Percentiles rank a stretch among this genome's conserved stretches.
These are phyloP conservation scores for Peromyscus leucopus DNA, from an alignment of 2,113 vertebrate species.

Conservation along the genomic window DNA sequence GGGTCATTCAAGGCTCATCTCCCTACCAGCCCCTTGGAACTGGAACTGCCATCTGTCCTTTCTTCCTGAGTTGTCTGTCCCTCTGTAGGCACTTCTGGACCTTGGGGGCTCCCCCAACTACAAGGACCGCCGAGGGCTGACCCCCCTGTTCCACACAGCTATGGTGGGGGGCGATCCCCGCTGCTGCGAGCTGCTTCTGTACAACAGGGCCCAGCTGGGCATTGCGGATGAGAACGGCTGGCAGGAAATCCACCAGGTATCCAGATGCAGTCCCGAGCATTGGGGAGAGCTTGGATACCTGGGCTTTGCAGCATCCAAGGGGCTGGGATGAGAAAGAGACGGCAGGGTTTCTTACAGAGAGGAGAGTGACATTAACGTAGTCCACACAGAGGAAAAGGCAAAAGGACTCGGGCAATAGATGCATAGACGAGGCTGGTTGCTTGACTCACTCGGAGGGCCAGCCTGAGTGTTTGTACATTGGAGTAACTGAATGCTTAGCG, in stretches of 20 bases:
- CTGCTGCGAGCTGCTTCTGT: conserved; percentile 95
- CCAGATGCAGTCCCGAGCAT: background rate
- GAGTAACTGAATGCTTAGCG: background rate
- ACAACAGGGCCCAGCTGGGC: conserved; percentile 92
- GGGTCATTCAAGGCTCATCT: background rate
- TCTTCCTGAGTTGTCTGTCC: background rate
- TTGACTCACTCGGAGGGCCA: background rate
- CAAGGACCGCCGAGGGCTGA: conserved; percentile 95
- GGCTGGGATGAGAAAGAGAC: background rate
- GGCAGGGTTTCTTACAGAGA: background rate
- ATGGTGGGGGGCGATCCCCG: conserved; percentile 96
- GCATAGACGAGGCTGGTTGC: background rate
- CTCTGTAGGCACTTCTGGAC: conserved; percentile 90
- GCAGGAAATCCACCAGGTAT: conserved; percentile 96
- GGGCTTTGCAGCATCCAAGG: background rate
- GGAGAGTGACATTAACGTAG: background rate
- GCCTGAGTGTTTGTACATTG: background rate
- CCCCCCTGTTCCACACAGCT: conserved; percentile 95
- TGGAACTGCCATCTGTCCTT: background rate
- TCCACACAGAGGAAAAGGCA: background rate
- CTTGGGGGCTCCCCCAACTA: conserved; percentile 95
- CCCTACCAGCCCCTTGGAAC: no score
- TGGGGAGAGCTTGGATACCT: rapidly evolving
- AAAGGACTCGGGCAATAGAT: rapidly evolving
- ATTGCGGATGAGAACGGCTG: conserved; percentile 95